Conservation (phyloP, 2,113 vertebrate species). For the Vulpes vulpes region DNA sequence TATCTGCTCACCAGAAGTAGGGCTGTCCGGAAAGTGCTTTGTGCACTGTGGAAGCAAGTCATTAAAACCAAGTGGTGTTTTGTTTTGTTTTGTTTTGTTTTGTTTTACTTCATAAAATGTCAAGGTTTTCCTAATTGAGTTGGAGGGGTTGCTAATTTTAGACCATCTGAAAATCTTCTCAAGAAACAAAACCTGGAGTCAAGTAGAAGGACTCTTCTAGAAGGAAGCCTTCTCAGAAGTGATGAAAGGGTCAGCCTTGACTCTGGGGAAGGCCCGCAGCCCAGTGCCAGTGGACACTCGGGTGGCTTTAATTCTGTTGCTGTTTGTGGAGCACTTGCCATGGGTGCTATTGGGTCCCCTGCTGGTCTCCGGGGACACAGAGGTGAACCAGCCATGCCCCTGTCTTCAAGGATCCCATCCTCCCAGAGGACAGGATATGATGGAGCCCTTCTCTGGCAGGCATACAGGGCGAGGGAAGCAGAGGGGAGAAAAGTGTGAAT, state of each 20-base stretch:
- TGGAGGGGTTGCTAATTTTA: background rate
- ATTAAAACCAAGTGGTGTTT: background rate
- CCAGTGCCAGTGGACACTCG: fast-evolving
- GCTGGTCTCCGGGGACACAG: background rate
- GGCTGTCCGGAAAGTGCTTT: background rate
- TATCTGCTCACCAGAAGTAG: background rate
- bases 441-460: background rate
- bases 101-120: background rate
- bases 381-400: background rate
- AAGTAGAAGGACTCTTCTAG: background rate
- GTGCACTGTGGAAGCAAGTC: background rate
- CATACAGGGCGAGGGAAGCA: background rate
- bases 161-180: slow-evolving; percentile 8
- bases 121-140: background rate
- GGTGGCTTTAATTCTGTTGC: background rate
- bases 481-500: background rate
- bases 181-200: background rate
- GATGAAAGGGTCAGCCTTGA: fast-evolving
- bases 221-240: background rate
- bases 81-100: background rate
- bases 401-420: background rate
- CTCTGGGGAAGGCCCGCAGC: too few relatives aligned
- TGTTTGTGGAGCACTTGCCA: background rate
- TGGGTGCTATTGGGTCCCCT: background rate
- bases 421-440: background rate